These are phyloP conservation scores for Procavia capensis DNA, from an alignment of 2,113 vertebrate species.

Conservation along the genomic window DNA sequence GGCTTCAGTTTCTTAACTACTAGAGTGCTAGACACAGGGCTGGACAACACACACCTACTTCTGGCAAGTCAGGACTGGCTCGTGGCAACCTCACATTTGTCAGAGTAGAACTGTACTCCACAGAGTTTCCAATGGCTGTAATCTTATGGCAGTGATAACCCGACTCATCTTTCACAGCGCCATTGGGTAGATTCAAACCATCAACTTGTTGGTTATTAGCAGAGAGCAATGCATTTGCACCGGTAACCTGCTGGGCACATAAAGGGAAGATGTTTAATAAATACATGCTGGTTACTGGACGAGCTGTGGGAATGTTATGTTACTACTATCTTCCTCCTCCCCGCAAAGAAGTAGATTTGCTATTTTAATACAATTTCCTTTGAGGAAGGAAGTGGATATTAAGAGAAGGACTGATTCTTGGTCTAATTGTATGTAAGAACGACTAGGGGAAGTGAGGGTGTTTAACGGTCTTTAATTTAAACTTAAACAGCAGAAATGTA, in stretches of 20 bases:
- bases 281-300: fast-evolving
- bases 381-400: too few species aligned
- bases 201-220: neutral
- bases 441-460: neutral
- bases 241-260: neutral
- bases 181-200: neutral
- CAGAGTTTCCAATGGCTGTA: too few species aligned
- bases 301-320: neutral
- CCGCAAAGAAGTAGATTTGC: neutral
- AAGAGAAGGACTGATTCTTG: neutral
- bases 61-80: neutral
- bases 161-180: too few species aligned
- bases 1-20: neutral
- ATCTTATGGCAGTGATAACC: too few species aligned
- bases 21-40: neutral
- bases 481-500: neutral
- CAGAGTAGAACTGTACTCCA: neutral
- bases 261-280: neutral
- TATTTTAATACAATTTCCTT: neutral
- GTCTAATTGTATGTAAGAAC: neutral
- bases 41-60: neutral
- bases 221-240: too few species aligned
- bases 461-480: neutral
- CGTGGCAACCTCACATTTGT: neutral
- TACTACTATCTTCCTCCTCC: neutral